These are phyloP conservation scores for Conus ventricosus DNA, from an alignment of 1,140 invertebrate species.

Conservation along the genomic window DNA sequence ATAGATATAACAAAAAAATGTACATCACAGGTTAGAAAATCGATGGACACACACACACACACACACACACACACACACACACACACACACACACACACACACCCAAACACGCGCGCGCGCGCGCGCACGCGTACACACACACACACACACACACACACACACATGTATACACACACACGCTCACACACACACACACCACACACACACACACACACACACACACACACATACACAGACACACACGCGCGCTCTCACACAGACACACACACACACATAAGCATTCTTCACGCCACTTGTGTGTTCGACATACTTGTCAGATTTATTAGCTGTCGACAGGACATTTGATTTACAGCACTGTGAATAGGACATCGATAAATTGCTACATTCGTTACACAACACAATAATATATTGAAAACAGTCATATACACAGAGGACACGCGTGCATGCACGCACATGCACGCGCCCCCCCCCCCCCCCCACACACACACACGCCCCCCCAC, in stretches of 20 bases:
- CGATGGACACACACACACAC: not conserved
- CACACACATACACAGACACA: not conserved
- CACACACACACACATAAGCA: constrained; percentile 1
- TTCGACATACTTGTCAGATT: no score
- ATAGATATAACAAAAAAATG: not conserved
- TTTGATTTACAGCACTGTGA: no score
- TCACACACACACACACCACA: no score
- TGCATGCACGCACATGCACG: not conserved
- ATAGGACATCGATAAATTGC: no score
- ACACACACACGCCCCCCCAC: not conserved
- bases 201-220: not conserved
- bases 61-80: not conserved
- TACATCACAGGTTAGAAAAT: not conserved
- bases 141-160: not conserved
- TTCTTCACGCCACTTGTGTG: no score
- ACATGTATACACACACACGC: not conserved
- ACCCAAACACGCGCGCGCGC: not conserved
- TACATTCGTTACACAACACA: no score
- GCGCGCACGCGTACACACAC: not conserved
- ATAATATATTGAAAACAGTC: no score
- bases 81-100: not conserved
- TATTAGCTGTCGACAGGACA: no score
- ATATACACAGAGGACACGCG: not conserved
- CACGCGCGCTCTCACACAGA: not conserved
- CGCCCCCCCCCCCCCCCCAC: not conserved